Base-by-base conservation (phyloP, 1,140 invertebrate genomes). In the Diplogasteroides magnus region DNA sequence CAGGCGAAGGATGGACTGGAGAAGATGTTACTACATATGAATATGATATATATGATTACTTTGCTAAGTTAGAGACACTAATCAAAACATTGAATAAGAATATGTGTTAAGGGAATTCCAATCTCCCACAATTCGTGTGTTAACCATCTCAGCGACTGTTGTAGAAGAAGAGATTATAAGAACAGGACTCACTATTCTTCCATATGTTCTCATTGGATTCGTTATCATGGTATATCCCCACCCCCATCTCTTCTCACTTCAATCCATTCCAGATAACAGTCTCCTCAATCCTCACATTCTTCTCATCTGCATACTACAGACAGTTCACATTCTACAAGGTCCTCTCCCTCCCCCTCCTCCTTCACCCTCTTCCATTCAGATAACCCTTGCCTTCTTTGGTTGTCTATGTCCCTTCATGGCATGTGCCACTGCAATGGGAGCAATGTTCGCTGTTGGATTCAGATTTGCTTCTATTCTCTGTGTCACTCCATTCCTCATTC, bases 341-440 rank as follows among this genome's bases (percentile, higher is more conserved):
- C 31, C 19, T 28, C 23, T 55, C 27, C 2, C 31, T 48, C 63
- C 19, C 31, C 27, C 63, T 27, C 55, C 55, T 65, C 27, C 31
- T 48, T 48, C 48, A 29, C 29, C n/a, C n/a, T n/a, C n/a, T n/a
- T n/a, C n/a, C n/a, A n/a, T 68, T 63, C 67, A 68, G 67, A 61
- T 77, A 28, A 69, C 67, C 11, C 61, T 77, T 14, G 75, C 76
- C 1, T 63, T 77, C 29, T 60, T 68, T n/a, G 76, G 76, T 14
- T 77, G 76, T 58, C 66, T 77, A 29, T 69, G 74, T 37, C 76
- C 76, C 1, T 74, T 77, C 31, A 71, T 77, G 68, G 68, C 76
- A n/a, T 74, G 71, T 61, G 71, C 64, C 25, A 77, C 76, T n/a
- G 76, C 68, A 2, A 37, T 77, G 15, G 76, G 76, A 61, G 31